These are phyloP conservation scores for Drosophila ercepeae DNA, from an alignment of 1,140 invertebrate species.

Conservation along the genomic window DNA sequence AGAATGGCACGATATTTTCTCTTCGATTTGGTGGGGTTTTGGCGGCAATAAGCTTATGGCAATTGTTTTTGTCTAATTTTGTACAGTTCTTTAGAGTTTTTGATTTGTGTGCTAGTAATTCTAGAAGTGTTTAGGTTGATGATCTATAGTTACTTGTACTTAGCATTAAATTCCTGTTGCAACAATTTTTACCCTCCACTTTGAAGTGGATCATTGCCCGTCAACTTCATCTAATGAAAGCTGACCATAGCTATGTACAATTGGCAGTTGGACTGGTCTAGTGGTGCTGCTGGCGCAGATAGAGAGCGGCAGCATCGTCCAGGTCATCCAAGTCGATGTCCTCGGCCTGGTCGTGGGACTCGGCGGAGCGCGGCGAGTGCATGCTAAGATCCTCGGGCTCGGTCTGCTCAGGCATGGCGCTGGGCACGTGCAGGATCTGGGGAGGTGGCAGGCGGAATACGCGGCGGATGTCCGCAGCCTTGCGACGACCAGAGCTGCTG, in stretches of 20 bases:
- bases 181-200: conserved; percentile 27
- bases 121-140: conserved; percentile 20
- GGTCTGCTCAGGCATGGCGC: conserved; percentile 89
- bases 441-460: conserved; percentile 83
- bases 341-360: conserved; percentile 55
- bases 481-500: conserved; percentile 80
- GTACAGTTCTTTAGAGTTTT: conserved; percentile 59
- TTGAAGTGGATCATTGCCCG: conserved; percentile 11
- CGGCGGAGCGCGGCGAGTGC: conserved; percentile 79
- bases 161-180: conserved; percentile 77
- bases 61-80: conserved; percentile 51
- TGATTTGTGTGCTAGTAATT: conserved; percentile 62
- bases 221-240: conserved; percentile 66
- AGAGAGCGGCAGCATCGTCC: conserved; percentile 77
- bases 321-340: conserved; percentile 82
- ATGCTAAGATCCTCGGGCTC: conserved; percentile 94
- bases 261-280: conserved; percentile 6
- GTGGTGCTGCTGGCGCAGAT: conserved; percentile 69
- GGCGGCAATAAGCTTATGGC: conserved; percentile 35
- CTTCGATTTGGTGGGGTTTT: conserved; percentile 41
- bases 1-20: conserved; percentile 69
- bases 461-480: conserved; percentile 84
- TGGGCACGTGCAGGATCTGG: conserved; percentile 73
- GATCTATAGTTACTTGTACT: conserved; percentile 62
- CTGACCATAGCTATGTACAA: conserved; percentile 48